phyloP scores from a whole-genome alignment of 1,140 invertebrate genomes.

The Tetranychus urticae region DNA sequence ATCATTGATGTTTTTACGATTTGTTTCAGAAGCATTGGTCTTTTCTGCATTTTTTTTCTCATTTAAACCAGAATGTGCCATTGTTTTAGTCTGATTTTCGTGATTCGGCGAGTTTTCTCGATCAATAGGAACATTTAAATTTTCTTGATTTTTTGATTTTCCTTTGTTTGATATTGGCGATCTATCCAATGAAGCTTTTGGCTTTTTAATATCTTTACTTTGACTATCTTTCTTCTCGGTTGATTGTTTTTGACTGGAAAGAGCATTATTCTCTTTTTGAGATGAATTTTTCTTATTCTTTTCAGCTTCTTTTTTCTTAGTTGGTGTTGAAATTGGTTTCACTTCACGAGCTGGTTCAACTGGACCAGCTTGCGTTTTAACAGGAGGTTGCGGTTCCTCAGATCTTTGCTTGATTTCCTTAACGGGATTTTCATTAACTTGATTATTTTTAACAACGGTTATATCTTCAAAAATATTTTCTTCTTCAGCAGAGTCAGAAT shows the following conservation, averaged over 20 bases:
- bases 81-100: too few species aligned
- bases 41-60: too few species aligned
- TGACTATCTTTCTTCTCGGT: not conserved
- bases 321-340: not conserved
- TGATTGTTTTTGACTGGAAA: conserved; percentile 3
- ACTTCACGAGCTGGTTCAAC: conserved; percentile 7
- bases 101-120: too few species aligned
- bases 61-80: too few species aligned
- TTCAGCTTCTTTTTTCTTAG: conserved; percentile 15
- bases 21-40: too few species aligned
- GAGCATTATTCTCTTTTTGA: conserved; percentile 8
- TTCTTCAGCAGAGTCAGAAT: conserved; percentile 3
- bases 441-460: not conserved
- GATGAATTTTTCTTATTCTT: conserved; percentile 10
- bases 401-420: conserved; percentile 2
- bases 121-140: too few species aligned
- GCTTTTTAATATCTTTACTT: not conserved
- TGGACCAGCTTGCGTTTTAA: conserved; percentile 9
- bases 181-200: not conserved
- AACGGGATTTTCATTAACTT: not conserved
- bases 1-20: too few species aligned
- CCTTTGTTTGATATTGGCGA: too few species aligned
- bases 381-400: not conserved
- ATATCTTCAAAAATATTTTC: not conserved
- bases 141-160: too few species aligned